These are phyloP conservation scores for Trinectes maculatus DNA, from an alignment of 2,113 vertebrate genomes.

Conservation along the genomic window DNA sequence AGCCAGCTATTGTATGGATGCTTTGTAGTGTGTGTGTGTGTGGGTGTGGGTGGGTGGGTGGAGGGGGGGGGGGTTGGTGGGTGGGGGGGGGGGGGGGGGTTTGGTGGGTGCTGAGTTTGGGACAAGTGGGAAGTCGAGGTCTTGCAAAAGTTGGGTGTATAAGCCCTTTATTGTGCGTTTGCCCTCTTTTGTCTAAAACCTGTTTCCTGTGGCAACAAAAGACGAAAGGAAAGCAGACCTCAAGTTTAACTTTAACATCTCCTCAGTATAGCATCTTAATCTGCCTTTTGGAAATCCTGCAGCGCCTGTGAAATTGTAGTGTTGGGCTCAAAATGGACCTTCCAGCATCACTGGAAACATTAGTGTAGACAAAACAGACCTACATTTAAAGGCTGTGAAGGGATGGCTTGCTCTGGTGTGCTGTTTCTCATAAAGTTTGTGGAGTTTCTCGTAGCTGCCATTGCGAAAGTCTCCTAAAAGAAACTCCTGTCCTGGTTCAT, in stretches of 20 bases:
- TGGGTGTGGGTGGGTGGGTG: background rate
- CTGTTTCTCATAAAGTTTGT: background rate
- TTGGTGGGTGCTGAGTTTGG: constrained; percentile 19
- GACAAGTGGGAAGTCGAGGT: constrained; percentile 32
- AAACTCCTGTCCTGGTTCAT: constrained; percentile 18
- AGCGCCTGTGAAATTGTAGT: constrained; percentile 1
- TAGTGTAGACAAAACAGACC: constrained; percentile 20
- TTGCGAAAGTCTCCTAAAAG: background rate
- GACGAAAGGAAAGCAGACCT: constrained; percentile 16
- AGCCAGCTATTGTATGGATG: constrained; percentile 55
- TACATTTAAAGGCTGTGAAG: constrained; percentile 10
- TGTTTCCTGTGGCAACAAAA: constrained; percentile 22
- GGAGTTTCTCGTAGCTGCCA: constrained; percentile 17
- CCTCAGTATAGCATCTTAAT: background rate
- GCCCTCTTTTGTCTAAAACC: constrained; percentile 16
- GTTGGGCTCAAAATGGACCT: background rate
- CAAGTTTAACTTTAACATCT: constrained; percentile 1
- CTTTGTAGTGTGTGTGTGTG: no score
- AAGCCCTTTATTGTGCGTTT: constrained; percentile 39
- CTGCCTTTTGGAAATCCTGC: constrained; percentile 3
- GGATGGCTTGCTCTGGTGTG: constrained; percentile 8
- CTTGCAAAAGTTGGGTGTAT: constrained; percentile 9
- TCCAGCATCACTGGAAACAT: no score
- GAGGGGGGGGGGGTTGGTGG: no score
- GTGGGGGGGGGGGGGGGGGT: no score